Percentiles rank a stretch among this genome's conserved stretches.
Evolutionary conservation across 2,797 vertebrate genomes (phyloP).

Genomic region (Xenops minutus): DNA sequence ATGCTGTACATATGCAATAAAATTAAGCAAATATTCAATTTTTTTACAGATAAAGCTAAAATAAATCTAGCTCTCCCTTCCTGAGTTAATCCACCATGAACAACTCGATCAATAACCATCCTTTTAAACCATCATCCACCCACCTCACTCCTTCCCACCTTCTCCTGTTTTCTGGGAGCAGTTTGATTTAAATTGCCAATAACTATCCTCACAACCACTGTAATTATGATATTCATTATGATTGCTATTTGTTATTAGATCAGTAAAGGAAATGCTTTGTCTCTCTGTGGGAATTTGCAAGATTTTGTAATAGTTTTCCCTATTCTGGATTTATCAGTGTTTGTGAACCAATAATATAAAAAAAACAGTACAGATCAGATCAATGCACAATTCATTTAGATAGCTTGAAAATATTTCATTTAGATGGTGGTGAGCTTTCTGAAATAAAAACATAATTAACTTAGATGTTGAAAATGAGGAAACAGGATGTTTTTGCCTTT

Average conservation of each 20-base stretch:
- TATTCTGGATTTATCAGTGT: neutral
- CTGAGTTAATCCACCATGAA: conserved; percentile 38
- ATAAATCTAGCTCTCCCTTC: conserved; percentile 35
- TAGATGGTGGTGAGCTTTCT: neutral
- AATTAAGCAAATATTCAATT: conserved; percentile 46
- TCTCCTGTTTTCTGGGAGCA: conserved; percentile 24
- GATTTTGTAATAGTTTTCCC: neutral
- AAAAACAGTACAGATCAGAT: neutral
- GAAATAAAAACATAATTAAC: neutral
- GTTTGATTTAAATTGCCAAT: conserved; percentile 52
- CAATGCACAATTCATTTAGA: neutral
- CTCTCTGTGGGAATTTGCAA: neutral
- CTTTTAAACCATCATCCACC: conserved; percentile 35
- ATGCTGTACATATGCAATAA: neutral
- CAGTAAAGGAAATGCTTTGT: neutral
- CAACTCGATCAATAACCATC: conserved; percentile 18
- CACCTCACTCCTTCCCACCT: conserved; percentile 18
- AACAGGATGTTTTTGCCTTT: neutral
- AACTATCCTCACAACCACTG: neutral
- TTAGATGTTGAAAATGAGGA: neutral
- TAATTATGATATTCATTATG: conserved; percentile 29
- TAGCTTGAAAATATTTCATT: neutral
- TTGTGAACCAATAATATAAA: neutral
- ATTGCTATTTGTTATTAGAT: conserved; percentile 28
- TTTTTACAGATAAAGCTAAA: conserved; percentile 19